Evolutionary conservation across 1,140 invertebrate genomes (phyloP), one percentile per base, ranked within the genome.

Genomic region (Meloidogyne floridensis): DNA sequence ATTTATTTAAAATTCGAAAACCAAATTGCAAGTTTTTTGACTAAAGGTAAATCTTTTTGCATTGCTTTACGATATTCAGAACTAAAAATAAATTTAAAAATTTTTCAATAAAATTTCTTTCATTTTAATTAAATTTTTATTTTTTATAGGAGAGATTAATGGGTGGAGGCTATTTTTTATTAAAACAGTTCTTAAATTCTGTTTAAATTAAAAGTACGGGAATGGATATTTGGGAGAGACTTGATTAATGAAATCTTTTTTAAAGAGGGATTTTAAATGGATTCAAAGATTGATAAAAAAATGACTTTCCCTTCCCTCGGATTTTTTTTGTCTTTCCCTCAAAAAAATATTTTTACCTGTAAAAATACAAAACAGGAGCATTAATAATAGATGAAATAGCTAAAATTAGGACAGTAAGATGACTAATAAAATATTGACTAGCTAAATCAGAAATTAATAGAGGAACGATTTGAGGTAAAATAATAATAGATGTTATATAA

Each of bases 351-450:
- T n/a, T 65, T 65, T n/a, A 65, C 59, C 59, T 65, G 15, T 15
- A 65, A 65, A 13, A 65, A 65, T 65, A 65, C n/a, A 65, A 65
- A 65, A 65, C n/a, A 65, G 59, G 59, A 5, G 59, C 59, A 65
- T 65, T 15, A n/a, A 65, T n/a, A 65, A 65, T 65, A 65, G 15
- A 0, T n/a, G 59, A n/a, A 65, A 65, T 65, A n/a, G n/a, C 15
- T 65, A 65, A 65, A n/a, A 65, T 6, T 65, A 7, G 59, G 6
- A 15, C 59, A 65, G 15, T n/a, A 65, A 65, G 10, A n/a, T 65
- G 59, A 65, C n/a, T 65, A 65, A 65, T n/a, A n/a, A 65, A n/a
- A 65, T 65, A 65, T 65, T 65, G 59, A 65, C 3, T 65, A 65
- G 15, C 5, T 65, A 2, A 6, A 65, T 65, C 10, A 65, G 59